A percentile compares a stretch with the other conserved stretches of the same genome.
These are phyloP conservation scores for Diaperis boleti DNA, from an alignment of 2,888 invertebrate species.

Conservation along the genomic window DNA sequence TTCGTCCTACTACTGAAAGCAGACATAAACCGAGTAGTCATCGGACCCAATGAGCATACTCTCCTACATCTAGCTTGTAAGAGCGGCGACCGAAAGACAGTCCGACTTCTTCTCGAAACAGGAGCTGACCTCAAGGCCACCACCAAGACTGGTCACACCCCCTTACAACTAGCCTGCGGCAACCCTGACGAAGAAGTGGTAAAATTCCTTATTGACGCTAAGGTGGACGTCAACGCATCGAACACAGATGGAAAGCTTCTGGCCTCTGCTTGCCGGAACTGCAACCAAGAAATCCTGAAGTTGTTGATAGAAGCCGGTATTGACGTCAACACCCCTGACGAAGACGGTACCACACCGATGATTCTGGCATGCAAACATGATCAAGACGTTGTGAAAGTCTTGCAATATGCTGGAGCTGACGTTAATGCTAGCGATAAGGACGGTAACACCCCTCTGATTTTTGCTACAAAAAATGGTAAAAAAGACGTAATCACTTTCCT, in stretches of 20 bases:
- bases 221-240: background rate
- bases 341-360: too few species aligned
- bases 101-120: background rate
- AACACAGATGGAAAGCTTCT: background rate
- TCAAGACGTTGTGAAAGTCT: background rate
- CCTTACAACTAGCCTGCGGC: background rate
- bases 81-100: background rate
- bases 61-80: background rate
- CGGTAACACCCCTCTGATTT: too few species aligned
- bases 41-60: background rate
- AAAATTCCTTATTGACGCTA: background rate
- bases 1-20: background rate
- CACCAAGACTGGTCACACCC: background rate
- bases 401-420: background rate
- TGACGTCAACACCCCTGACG: too few species aligned
- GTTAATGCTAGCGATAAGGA: too few species aligned
- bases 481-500: too few species aligned
- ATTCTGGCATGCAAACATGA: too few species aligned
- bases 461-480: too few species aligned
- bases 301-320: too few species aligned
- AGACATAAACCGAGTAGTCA: background rate
- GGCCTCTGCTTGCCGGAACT: too few species aligned
- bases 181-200: background rate
- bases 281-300: too few species aligned
- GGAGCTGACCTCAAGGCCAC: constrained; percentile 1